Evolutionary conservation across 1,140 invertebrate species (phyloP), one percentile per base, ranked within the genome.

Genomic region (Drosophila funebris): DNA sequence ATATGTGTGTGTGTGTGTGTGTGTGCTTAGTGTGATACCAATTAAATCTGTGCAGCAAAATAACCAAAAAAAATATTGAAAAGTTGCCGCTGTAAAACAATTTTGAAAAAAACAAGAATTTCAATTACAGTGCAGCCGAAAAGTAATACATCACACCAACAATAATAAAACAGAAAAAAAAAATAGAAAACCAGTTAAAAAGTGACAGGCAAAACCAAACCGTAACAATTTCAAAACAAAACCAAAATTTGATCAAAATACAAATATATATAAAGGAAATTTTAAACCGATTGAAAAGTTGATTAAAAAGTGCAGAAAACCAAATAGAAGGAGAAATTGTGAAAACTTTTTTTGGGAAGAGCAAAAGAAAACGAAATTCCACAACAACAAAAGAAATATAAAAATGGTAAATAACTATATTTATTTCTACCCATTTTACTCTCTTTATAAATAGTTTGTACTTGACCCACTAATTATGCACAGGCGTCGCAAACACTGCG

Each of bases 101-200:
- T 78, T 84, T 80, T 44, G 61, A 73, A 83, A 76, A 11, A 67
- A 74, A 68, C 67, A 50, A 73, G 33, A 73, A 88, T 82, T 82
- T 78, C 78, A 79, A 88, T 88, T 88, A 88, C 83, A 88, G 83
- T 88, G 83, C 83, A 88, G 79, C 69, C 74, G 61, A 80, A 85
- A 75, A 81, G 58, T 85, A 81, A 87, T 39, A 53, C 50, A 31
- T 31, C 68, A 78, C 66, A 73, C 43, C 61, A n/a, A n/a, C n/a
- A n/a, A n/a, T n/a, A n/a, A n/a, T n/a, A 67, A 57, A 80, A 61
- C 56, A 69, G n/a, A 50, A 8, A 76, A 61, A 50, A 73, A 66
- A 46, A 77, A 54, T 29, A 61, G 41, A 46, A 87, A 88, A 88
- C 83, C 83, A 88, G 83, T 88, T 88, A 66, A 79, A 50, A 88